phyloP scores from a whole-genome alignment of 1,140 invertebrate species.

The Nephila pilipes region DNA sequence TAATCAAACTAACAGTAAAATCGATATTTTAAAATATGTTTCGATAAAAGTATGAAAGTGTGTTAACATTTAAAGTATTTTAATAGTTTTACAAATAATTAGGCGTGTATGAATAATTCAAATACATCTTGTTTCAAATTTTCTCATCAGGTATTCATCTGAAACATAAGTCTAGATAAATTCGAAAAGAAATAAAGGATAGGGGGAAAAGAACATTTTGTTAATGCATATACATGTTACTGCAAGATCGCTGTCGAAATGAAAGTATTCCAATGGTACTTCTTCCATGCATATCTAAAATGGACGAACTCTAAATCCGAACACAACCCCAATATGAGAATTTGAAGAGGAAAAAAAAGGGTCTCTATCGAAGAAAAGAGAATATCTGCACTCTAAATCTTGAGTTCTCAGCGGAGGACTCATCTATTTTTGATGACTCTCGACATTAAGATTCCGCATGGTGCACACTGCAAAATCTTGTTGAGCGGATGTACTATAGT shows the following conservation, averaged over 20 bases:
- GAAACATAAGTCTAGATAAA: neutral
- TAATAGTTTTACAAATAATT: neutral
- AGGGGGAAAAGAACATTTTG: neutral
- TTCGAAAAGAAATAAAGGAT: neutral
- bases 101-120: neutral
- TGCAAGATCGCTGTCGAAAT: neutral
- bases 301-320: neutral
- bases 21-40: too few species aligned
- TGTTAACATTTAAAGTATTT: too few species aligned
- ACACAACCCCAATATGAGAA: constrained; percentile 1
- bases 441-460: constrained; percentile 30
- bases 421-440: constrained; percentile 46
- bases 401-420: constrained; percentile 9
- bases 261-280: neutral
- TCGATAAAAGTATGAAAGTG: too few species aligned
- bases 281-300: neutral
- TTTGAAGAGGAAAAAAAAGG: neutral
- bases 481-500: neutral
- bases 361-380: neutral
- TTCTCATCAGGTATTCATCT: neutral
- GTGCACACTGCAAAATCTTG: neutral
- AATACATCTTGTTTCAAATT: neutral
- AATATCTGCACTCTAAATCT: constrained; percentile 23
- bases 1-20: too few species aligned
- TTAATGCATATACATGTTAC: neutral